Base-by-base conservation (phyloP, 2,113 vertebrate species). In the Microcebus jonahi region DNA sequence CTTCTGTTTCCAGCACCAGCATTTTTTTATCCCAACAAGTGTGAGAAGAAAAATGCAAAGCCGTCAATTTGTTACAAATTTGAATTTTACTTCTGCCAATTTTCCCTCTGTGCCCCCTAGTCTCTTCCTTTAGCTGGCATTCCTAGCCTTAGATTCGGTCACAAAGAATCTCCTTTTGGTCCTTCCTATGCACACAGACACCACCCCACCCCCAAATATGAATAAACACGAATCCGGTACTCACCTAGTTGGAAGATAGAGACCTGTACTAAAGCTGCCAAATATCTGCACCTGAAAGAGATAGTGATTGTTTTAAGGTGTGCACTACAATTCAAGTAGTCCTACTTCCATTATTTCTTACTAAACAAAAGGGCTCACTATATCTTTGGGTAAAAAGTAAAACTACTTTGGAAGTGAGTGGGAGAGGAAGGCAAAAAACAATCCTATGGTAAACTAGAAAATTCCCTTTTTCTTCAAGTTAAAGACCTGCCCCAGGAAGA, bases 161-260 rank as follows among this genome's bases (percentile, higher is more conserved):
- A 29, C 82, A 29, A 34, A 45, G 31, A 68, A 63, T 12, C 65
- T 27, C 11, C 34, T 27, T 29, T 23, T 3, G 18, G 57, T 34
- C 68, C 29, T 61, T 42, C 17, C 25, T 5, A 20, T 0, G 18
- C 34, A 10, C 1, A 21, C 13, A 50, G 21, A 53, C 8, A 8
- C 20, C 2, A 5, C 36, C 6, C 11, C 31, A 29, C 68, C 27
- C 63, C 42, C 2, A 27, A 45, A 4, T 7, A 73, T 29, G 34
- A 53, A 17, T 0, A 14, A 45, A 29, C 8, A 8, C 63, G 9
- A 21, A 63, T 68, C 34, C 80, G 4, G 23, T 39, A 96, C 99
- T 99, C 98, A 99, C 99, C 99, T 99, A 90, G 99, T 99, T 84
- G 99, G 99, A 96, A 99, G 99, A 98, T 99, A 99, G 96, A 99